These are phyloP conservation scores for Pseudococcus longispinus DNA, from an alignment of 2,888 invertebrate species.

Conservation along the genomic window DNA sequence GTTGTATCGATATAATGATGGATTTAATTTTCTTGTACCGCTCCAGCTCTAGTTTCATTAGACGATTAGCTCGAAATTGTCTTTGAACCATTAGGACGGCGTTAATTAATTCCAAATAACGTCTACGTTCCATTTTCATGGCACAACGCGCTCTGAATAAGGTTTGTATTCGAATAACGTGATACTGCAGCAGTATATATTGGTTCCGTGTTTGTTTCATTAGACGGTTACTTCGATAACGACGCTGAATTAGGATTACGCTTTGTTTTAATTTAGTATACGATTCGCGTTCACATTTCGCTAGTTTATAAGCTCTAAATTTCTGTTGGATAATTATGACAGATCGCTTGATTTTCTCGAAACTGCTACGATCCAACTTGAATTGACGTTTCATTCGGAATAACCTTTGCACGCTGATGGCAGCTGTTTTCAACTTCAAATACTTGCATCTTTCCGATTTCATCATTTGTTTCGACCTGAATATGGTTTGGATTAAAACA, in stretches of 20 bases:
- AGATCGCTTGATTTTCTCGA: constrained; percentile 35
- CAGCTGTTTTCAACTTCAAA: not conserved
- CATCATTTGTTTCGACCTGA: not conserved
- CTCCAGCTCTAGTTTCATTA: not conserved
- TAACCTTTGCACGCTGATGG: constrained; percentile 42
- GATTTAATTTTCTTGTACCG: constrained; percentile 45
- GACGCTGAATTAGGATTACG: constrained; percentile 4
- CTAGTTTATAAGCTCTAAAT: constrained; percentile 52
- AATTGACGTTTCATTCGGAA: constrained; percentile 51
- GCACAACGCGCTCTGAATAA: constrained; percentile 42
- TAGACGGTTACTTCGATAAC: constrained; percentile 35
- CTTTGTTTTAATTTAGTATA: not conserved
- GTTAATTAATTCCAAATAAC: constrained; percentile 48
- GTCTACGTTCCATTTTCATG: constrained; percentile 17
- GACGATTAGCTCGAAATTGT: constrained; percentile 46
- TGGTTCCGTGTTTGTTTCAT: constrained; percentile 16
- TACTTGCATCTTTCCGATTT: not conserved
- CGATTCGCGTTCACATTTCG: constrained; percentile 5
- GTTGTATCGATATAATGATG: constrained; percentile 41
- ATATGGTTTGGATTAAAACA: constrained; percentile 34
- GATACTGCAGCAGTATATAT: constrained; percentile 39
- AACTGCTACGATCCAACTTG: constrained; percentile 37
- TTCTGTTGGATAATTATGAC: constrained; percentile 49
- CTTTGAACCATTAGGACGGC: constrained; percentile 50
- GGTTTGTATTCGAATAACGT: constrained; percentile 28